Evolutionary conservation across 2,888 invertebrate genomes (phyloP).

Genomic region (Himalopsyche japonica): DNA sequence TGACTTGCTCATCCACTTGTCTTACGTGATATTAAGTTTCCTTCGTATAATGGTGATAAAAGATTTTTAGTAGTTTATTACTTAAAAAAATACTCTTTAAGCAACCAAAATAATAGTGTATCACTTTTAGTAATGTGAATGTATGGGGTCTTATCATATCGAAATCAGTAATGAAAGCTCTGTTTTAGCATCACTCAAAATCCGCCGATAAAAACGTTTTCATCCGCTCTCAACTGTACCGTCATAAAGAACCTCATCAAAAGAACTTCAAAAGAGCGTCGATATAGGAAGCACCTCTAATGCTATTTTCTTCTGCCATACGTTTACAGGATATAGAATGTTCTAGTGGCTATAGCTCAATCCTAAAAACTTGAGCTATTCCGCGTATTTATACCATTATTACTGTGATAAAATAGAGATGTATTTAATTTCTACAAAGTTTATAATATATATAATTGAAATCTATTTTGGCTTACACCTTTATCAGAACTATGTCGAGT

Average conservation of each 20-base stretch:
- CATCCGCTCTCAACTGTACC: background rate
- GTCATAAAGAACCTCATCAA: background rate
- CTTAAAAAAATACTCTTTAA: no score
- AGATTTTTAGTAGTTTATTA: no score
- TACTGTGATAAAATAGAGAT: no score
- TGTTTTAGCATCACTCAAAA: background rate
- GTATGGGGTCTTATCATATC: background rate
- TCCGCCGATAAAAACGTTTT: background rate
- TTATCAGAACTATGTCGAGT: no score
- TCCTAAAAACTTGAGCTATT: background rate
- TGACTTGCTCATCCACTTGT: no score
- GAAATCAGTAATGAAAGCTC: background rate
- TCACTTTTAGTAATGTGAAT: no score
- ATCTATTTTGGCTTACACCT: no score
- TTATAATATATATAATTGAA: no score
- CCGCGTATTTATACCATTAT: background rate
- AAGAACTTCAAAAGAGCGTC: background rate
- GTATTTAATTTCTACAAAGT: no score
- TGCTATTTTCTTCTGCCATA: background rate
- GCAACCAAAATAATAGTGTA: no score
- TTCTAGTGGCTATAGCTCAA: background rate
- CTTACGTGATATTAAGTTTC: no score
- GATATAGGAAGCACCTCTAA: background rate
- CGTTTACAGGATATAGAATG: background rate
- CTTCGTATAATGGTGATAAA: no score